A percentile compares a stretch with the other conserved stretches of the same genome.
These are phyloP conservation scores for Herpailurus yagouaroundi DNA, from an alignment of 2,113 vertebrate genomes.

Conservation along the genomic window DNA sequence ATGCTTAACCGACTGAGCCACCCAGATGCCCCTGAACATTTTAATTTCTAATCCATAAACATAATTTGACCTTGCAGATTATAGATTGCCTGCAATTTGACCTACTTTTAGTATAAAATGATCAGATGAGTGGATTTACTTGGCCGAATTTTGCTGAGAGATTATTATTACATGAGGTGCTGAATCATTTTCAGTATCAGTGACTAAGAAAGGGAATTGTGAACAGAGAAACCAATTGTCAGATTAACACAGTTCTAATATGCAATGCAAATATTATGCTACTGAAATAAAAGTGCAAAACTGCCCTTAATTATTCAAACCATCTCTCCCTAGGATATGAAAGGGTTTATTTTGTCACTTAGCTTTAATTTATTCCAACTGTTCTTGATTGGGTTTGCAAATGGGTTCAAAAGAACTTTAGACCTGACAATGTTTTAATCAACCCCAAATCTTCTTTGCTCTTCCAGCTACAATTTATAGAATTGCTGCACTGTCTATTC, in stretches of 20 bases:
- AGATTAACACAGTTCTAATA: conserved; percentile 65
- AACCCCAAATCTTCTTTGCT: conserved; percentile 1
- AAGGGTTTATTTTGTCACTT: conserved; percentile 60
- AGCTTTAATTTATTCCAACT: conserved; percentile 68
- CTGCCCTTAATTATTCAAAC: conserved; percentile 68
- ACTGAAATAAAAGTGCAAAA: conserved; percentile 61
- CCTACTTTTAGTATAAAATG: background rate
- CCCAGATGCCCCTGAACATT: background rate
- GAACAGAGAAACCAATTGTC: conserved; percentile 40
- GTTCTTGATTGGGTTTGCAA: conserved; percentile 60
- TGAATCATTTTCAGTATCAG: conserved; percentile 52
- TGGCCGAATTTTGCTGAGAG: conserved; percentile 9
- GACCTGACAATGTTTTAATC: conserved; percentile 45
- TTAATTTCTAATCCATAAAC: background rate
- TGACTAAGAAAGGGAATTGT: conserved; percentile 60
- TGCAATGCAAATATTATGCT: conserved; percentile 75
- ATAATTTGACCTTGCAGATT: background rate
- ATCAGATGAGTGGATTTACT: background rate
- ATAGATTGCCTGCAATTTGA: background rate
- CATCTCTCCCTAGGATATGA: conserved; percentile 51
- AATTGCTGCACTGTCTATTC: background rate
- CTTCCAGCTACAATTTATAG: background rate
- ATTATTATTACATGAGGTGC: conserved; percentile 22
- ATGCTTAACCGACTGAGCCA: too few relatives aligned
- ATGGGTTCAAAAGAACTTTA: conserved; percentile 53